A percentile compares a stretch with the other conserved stretches of the same genome.
These are phyloP conservation scores for Acrocephalus kingi DNA, from an alignment of 2,113 vertebrate species.

Conservation along the genomic window DNA sequence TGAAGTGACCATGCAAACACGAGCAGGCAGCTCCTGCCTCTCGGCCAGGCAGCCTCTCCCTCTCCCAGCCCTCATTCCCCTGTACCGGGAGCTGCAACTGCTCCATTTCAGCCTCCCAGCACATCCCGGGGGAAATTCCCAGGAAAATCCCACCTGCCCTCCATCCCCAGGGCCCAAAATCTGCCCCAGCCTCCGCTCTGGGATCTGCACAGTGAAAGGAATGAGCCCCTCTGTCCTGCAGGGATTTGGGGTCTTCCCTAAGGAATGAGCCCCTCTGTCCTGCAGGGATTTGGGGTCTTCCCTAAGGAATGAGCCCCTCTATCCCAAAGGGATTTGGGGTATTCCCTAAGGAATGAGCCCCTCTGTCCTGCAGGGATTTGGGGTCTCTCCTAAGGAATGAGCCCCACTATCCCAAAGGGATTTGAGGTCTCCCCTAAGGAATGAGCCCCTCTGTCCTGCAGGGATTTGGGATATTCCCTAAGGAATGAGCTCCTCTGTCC, in stretches of 20 bases:
- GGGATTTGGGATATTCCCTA: background rate
- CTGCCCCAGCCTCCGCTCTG: rapidly evolving
- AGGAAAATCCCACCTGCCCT: background rate
- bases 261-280: background rate
- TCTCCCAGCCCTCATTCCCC: background rate
- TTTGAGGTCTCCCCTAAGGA: background rate
- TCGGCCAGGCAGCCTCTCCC: background rate
- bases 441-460: background rate
- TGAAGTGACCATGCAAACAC: background rate
- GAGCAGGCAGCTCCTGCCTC: background rate
- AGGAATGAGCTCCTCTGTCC: background rate
- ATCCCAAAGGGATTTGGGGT: no score
- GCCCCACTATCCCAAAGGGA: rapidly evolving
- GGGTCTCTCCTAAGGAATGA: background rate
- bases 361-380: constrained; percentile 13
- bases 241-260: background rate
- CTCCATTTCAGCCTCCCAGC: background rate
- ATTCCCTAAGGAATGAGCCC: background rate
- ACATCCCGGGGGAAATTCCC: background rate
- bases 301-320: background rate
- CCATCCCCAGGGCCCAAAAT: background rate
- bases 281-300: background rate
- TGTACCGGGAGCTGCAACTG: background rate
- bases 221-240: rapidly evolving
- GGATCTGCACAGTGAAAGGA: background rate